These are phyloP conservation scores for Labroides dimidiatus DNA, from an alignment of 2,797 vertebrate species.

Conservation along the genomic window DNA sequence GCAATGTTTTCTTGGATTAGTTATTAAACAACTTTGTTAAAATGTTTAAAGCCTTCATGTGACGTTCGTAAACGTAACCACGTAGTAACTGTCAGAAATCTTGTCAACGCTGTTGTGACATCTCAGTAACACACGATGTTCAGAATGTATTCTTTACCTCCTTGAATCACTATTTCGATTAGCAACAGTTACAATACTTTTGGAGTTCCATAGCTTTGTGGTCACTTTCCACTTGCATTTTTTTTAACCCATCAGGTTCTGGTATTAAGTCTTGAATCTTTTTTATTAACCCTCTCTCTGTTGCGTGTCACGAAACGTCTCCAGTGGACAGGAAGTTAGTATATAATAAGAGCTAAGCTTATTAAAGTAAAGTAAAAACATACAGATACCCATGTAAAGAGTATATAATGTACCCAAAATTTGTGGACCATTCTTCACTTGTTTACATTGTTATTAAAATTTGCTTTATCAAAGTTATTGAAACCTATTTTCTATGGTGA, in stretches of 20 bases:
- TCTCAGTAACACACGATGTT: not conserved
- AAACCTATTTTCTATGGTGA: no score
- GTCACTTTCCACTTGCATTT: not conserved
- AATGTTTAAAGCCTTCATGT: not conserved
- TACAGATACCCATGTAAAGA: no score
- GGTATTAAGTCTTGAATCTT: not conserved
- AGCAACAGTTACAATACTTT: not conserved
- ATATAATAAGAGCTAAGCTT: no score
- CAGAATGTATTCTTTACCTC: not conserved
- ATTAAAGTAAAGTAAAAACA: no score
- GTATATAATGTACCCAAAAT: no score
- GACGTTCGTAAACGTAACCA: not conserved
- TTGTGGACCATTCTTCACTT: no score
- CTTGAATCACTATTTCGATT: not conserved
- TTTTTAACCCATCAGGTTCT: not conserved
- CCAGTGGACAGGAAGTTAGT: no score
- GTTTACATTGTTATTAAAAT: no score
- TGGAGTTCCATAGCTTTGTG: accelerated
- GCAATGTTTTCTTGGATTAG: not conserved
- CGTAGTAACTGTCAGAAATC: slow-evolving; percentile 7
- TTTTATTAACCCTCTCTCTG: not conserved
- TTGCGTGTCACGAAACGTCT: not conserved
- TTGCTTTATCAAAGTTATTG: no score
- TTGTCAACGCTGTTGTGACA: not conserved
- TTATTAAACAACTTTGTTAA: slow-evolving; percentile 12